Evolutionary conservation across 2,113 vertebrate species (phyloP), one percentile per base, ranked within the genome.

Genomic region (Cervus canadensis): DNA sequence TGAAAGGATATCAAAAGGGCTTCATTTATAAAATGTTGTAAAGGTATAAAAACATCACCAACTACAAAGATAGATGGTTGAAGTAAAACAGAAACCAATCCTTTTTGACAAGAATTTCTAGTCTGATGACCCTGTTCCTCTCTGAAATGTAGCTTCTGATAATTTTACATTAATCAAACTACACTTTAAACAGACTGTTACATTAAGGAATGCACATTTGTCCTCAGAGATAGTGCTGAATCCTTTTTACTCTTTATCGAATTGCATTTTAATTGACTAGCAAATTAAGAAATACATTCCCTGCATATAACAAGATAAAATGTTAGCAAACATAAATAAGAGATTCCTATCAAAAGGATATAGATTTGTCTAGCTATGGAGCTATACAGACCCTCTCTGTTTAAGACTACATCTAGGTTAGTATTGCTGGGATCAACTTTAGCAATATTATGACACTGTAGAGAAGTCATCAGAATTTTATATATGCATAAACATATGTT

Each of bases 51-150:
- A 98, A 98, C 60, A 54, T 8, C 76, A 56, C 93, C 98, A 95
- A n/a, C 1, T 97, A 82, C 89, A 98, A 98, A 98, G 33, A 71
- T 57, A 94, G 71, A 84, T 84, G 60, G 25, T 43, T 95, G 83
- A 96, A 98, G 19, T 96, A 87, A 98, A 98, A 92, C 33, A 97
- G 57, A 74, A 96, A 93, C 82, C 52, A 76, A 81, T 98, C 57
- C 16, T 98, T 98, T 97, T 25, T 86, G 93, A 98, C 43, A 95
- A 96, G 7, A 98, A 97, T 97, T 89, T 94, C 92, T 97, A 86
- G 89, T 89, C 45, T 97, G 59, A 98, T 94, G 98, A 97, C 85
- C 33, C 74, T 96, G 90, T 78, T 97, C 97, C 89, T 84, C 36
- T 84, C 62, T 57, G 97, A 78, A 85, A 87, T 81, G 60, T 91